phyloP scores from a whole-genome alignment of 2,113 vertebrate species.

The Cryptomyrus ogoouensis region DNA sequence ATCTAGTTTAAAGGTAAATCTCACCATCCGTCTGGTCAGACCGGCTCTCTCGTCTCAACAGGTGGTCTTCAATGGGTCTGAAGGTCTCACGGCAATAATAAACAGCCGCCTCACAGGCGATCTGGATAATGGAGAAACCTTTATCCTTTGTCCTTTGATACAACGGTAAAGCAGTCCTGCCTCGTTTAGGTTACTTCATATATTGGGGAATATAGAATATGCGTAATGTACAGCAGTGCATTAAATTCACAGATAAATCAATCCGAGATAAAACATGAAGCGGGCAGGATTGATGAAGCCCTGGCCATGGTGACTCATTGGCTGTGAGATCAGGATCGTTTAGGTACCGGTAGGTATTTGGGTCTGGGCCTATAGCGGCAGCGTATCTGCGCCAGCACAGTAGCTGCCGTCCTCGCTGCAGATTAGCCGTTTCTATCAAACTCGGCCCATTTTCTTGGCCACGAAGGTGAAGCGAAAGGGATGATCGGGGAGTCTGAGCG shows the following conservation, averaged over 20 bases:
- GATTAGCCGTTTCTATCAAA: not conserved
- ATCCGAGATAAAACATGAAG: not conserved
- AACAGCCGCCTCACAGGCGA: not conserved
- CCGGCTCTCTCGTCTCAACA: not conserved
- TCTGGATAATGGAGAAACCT: not conserved
- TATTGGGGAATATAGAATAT: not conserved
- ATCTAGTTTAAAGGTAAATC: not conserved
- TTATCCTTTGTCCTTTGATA: not conserved
- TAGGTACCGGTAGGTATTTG: not conserved
- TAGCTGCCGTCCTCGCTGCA: not conserved
- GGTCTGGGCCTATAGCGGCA: not conserved
- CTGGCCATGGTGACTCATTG: not conserved
- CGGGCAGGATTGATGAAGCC: not conserved
- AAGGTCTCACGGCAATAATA: slow-evolving; percentile 2
- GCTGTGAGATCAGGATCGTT: not conserved
- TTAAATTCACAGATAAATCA: not conserved
- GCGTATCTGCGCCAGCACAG: not conserved
- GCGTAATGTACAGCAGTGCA: not conserved
- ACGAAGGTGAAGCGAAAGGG: not conserved
- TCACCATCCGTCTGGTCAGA: not conserved
- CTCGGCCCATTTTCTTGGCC: not conserved
- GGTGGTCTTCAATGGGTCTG: not conserved
- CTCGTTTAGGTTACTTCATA: not conserved
- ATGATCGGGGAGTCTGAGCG: not conserved
- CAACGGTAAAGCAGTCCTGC: not conserved